Evolutionary conservation across 1,140 invertebrate species (phyloP), one percentile per base, ranked within the genome.

Genomic region (Venturia canescens): DNA sequence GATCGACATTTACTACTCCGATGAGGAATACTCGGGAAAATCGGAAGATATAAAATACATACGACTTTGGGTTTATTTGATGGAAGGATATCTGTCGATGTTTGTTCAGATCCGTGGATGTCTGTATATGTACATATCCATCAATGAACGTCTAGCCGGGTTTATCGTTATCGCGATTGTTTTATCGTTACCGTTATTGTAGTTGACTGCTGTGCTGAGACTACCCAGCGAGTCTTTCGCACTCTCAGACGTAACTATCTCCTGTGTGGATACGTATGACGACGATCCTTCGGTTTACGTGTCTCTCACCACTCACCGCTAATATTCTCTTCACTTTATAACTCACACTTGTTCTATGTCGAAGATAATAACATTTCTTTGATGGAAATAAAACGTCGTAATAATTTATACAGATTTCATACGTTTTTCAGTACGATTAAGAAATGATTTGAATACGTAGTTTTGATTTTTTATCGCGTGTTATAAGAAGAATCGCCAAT

Each of bases 151-250:
- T 77, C 75, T 63, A 23, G 75, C 48, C 75, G 2, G 27, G 31
- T 66, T 77, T 77, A 77, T 77, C 60, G 53, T 13, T 77, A 60
- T 38, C 75, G 27, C 66, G 31, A 77, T 77, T 77, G 75, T 77
- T 77, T 60, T 77, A 77, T 66, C 31, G 57, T 77, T 77, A 77
- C 60, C 34, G 60, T 66, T 57, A 77, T 60, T 63, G 23, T 60
- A 60, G 34, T 77, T 77, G 75, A 77, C 75, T 77, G 75, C 57
- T n/a, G n/a, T 21, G n/a, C n/a, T 21, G 71, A 48, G 21, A 29
- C 48, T 6, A 31, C 15, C 50, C 26, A 31, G 27, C 11, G 29
- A 77, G 29, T 63, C 57, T 53, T 15, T 29, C 31, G 50, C 71
- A 16, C 48, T 74, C 69, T 74, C 48, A 27, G 26, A 23, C 66